Evolutionary conservation across 2,797 vertebrate genomes (phyloP), one percentile per base, ranked within the genome.

Genomic region (Alcedo atthis): DNA sequence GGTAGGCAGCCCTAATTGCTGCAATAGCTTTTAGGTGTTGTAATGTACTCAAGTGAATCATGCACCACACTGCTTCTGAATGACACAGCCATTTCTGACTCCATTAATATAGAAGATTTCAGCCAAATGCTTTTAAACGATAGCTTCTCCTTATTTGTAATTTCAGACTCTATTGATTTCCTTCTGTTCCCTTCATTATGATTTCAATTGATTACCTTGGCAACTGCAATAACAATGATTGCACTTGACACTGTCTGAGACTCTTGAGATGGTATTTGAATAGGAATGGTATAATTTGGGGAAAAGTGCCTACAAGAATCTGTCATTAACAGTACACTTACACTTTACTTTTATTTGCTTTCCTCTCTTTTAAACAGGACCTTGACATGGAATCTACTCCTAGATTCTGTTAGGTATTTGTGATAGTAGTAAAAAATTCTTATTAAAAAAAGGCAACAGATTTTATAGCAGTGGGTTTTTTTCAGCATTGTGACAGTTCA

Each of bases 171-270:
- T 98, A 98, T 97, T 97, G 97, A 98, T 98, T 98, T 98, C 97
- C 97, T 98, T 98, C 98, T 98, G 98, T 98, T 98, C 97, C 98
- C 97, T 98, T 98, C 98, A 98, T 98, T 98, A 98, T 98, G 98
- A 98, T 98, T 98, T 97, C 97, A 97, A 97, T 98, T 98, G 97
- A 98, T 98, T 98, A 98, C 97, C 97, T 98, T 97, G 97, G 98
- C 97, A 98, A 97, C 97, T 97, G 96, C 96, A 97, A 97, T 98
- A 98, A 98, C 97, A 98, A 97, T 97, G 98, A 98, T 98, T 98
- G 97, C 97, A 97, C 96, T 98, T 98, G 96, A 98, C 97, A 98
- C 97, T 96, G 95, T 97, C 96, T 98, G 96, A 98, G 97, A 97
- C 96, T 97, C 97, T 97, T 17, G 77, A 98, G 97, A 98, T 98